Evolutionary conservation across 2,888 invertebrate species (phyloP), one percentile per base, ranked within the genome.

Genomic region (Agrilus mali): DNA sequence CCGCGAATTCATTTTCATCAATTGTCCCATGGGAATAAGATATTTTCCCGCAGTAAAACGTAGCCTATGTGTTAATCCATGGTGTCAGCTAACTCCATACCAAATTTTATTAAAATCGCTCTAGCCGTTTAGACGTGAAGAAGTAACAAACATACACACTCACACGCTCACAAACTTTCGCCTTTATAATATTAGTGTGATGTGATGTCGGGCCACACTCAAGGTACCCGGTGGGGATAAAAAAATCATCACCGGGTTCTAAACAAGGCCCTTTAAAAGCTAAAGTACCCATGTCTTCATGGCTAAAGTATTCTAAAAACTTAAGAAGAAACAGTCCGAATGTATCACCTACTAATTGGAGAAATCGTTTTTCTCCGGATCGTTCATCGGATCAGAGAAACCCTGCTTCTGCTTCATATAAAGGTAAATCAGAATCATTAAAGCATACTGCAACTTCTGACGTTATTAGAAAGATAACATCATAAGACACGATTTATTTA

Each of bases 401-500:
- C 61, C 82, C 83, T 53, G 82, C 82, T 49, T 80, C 82, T 51
- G 70, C 78, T 53, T 77, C 77, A 60, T 81, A 80, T 64, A 81
- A 80, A 79, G 81, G 66, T 47, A 74, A 73, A 67, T 70, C 71
- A 58, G 72, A 71, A 64, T 70, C 69, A 42, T 57, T 70, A 48
- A 68, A 68, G 48, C 64, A 63, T 47, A 61, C 66, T 49, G 62
- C 45, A 20, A 47, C 74, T 49, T 71, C 73, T 47, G 77, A 71
- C 67, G 72, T 71, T 49, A 84, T 85, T 55, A 71, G 85, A 57
- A 74, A 86, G 53, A 86, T 86, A 45, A 84, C 85, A 33, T 86
- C 86, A 5, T 66, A 86, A 53, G 86, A 86, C 62, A 80, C 85
- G 15, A 74, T 86, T 55, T 84, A 86, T 66, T 73, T 84, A 57